phyloP scores from a whole-genome alignment of 1,140 invertebrate genomes.

The Achatina immaculata region DNA sequence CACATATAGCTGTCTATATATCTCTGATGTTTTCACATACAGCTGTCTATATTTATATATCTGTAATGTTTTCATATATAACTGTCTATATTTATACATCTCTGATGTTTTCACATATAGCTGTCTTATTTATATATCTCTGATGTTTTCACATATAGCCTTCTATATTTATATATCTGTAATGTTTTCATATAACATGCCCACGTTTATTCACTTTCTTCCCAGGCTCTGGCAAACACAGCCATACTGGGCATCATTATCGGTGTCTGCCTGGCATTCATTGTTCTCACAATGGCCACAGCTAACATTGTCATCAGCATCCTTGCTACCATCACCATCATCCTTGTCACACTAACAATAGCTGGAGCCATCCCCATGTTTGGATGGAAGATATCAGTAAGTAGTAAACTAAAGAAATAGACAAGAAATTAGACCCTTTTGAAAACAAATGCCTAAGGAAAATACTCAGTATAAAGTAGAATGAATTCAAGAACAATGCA shows the following conservation, averaged over 20 bases:
- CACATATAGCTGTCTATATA: too few relatives aligned
- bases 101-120: background rate
- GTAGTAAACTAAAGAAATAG: too few relatives aligned
- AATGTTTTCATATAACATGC: background rate
- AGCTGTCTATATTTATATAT: too few relatives aligned
- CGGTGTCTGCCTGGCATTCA: constrained; percentile 51
- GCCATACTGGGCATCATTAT: constrained; percentile 52
- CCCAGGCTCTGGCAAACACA: constrained; percentile 48
- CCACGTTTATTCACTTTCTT: too few relatives aligned
- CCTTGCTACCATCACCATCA: constrained; percentile 58
- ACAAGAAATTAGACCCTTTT: too few relatives aligned
- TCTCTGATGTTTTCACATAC: too few relatives aligned
- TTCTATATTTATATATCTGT: background rate
- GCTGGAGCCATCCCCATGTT: constrained; percentile 55
- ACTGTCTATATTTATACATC: too few relatives aligned
- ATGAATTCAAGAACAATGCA: too few relatives aligned
- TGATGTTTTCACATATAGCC: too few relatives aligned
- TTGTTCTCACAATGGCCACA: constrained; percentile 58
- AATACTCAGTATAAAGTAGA: too few relatives aligned
- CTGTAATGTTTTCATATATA: too few relatives aligned
- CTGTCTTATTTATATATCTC: background rate
- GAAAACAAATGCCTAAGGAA: too few relatives aligned
- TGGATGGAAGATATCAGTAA: constrained; percentile 60
- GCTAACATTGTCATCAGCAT: constrained; percentile 56
- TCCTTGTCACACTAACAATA: constrained; percentile 50